Conservation (phyloP, 2,113 vertebrate genomes). For the Sapayoa aenigma region DNA sequence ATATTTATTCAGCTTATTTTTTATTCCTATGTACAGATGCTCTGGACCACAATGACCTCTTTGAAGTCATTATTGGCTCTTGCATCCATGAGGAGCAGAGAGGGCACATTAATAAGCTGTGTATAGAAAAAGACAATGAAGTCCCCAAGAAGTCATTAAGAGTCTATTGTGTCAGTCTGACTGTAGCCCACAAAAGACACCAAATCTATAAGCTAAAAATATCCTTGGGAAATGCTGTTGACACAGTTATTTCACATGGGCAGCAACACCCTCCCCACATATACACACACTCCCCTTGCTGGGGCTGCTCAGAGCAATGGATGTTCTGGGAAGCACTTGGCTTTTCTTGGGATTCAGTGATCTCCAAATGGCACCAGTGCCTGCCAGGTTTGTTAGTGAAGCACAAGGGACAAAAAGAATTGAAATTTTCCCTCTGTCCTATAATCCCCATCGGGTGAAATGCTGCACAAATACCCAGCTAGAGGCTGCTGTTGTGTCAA, state of each 20-base stretch:
- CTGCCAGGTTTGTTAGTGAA: not conserved
- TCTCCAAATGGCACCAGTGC: not conserved
- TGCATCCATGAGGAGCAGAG: constrained; percentile 38
- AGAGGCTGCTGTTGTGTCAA: not conserved
- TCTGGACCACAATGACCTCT: constrained; percentile 44
- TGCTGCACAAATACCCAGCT: not conserved
- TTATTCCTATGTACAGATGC: constrained; percentile 50
- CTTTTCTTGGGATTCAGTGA: not conserved
- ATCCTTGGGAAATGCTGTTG: constrained; percentile 46
- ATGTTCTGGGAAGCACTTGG: not conserved
- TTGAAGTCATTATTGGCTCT: constrained; percentile 58
- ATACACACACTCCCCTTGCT: not conserved
- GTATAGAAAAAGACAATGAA: constrained; percentile 63
- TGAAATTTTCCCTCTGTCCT: not conserved
- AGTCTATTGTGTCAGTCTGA: constrained; percentile 66
- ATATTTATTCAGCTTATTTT: constrained; percentile 49
- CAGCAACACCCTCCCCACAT: not conserved
- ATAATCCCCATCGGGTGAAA: not conserved
- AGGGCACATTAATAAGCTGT: constrained; percentile 57
- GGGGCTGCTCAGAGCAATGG: not conserved
- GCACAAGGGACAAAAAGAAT: not conserved
- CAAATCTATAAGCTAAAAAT: constrained; percentile 65
- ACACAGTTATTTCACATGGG: constrained; percentile 42
- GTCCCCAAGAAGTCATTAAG: constrained; percentile 67
- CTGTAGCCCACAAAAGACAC: constrained; percentile 54